phyloP scores from a whole-genome alignment of 1,140 invertebrate genomes.

The Drosophila lowei region DNA sequence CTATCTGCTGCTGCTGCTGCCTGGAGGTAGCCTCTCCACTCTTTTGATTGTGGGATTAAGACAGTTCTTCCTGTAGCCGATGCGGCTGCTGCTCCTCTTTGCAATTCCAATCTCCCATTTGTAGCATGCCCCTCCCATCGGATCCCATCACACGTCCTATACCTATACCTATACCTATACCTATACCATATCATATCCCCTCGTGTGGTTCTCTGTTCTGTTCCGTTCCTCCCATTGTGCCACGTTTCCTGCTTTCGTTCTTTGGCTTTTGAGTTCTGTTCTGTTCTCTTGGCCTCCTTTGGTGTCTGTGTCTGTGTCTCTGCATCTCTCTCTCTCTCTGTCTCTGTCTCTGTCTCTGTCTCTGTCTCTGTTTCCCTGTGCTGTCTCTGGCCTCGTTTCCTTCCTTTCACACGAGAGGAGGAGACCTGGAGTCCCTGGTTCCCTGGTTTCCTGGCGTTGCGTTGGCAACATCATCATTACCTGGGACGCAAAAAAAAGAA shows the following conservation, averaged over 20 bases:
- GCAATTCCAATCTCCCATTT: slow-evolving; percentile 26
- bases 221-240: slow-evolving; percentile 59
- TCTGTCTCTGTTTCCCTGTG: slow-evolving; percentile 24
- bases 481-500: slow-evolving; percentile 49
- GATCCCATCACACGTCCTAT: slow-evolving; percentile 14
- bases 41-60: slow-evolving; percentile 74
- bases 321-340: neutral
- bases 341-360: slow-evolving; percentile 5
- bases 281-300: slow-evolving; percentile 37
- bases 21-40: slow-evolving; percentile 38
- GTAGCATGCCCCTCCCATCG: neutral
- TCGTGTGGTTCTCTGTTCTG: slow-evolving; percentile 50
- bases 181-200: slow-evolving; percentile 9
- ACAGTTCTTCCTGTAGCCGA: slow-evolving; percentile 41
- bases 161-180: neutral
- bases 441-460: slow-evolving; percentile 19
- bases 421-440: no score
- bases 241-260: slow-evolving; percentile 65
- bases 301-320: slow-evolving; percentile 7
- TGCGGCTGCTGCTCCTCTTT: slow-evolving; percentile 13
- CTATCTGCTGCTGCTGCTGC: neutral
- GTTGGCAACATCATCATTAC: slow-evolving; percentile 74
- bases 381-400: slow-evolving; percentile 70
- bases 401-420: slow-evolving; percentile 68
- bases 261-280: slow-evolving; percentile 39